These are phyloP conservation scores for Paracentrotus lividus DNA, from an alignment of 53 echinoderm and acorn worm species.

Conservation along the genomic window DNA sequence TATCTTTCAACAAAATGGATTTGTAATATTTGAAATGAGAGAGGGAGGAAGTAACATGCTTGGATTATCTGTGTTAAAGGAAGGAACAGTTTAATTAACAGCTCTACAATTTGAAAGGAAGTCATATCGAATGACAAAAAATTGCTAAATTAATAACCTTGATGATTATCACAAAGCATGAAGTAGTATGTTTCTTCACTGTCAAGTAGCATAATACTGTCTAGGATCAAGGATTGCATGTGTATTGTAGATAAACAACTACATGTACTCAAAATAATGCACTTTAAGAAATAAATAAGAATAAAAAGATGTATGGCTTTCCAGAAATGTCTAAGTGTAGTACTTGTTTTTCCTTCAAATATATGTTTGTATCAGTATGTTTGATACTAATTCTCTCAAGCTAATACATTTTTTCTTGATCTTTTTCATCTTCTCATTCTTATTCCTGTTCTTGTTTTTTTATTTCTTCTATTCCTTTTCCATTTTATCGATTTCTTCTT, in stretches of 20 bases:
- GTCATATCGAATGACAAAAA: slow-evolving; percentile 4
- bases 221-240: not conserved
- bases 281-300: too few relatives aligned
- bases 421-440: too few relatives aligned
- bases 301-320: too few relatives aligned
- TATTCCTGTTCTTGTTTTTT: too few relatives aligned
- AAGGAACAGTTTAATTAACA: slow-evolving; percentile 49
- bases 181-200: not conserved
- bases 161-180: slow-evolving; percentile 30
- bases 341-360: too few relatives aligned
- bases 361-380: too few relatives aligned
- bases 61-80: not conserved
- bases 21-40: slow-evolving; percentile 15
- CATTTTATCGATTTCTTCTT: too few relatives aligned
- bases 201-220: not conserved
- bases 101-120: slow-evolving; percentile 1
- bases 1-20: not conserved
- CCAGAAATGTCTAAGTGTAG: too few relatives aligned
- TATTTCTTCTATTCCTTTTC: too few relatives aligned
- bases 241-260: not conserved
- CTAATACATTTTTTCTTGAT: too few relatives aligned
- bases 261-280: not conserved
- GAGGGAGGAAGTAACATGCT: not conserved
- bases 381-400: too few relatives aligned
- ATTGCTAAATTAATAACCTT: slow-evolving; percentile 5